phyloP scores from a whole-genome alignment of 2,113 vertebrate genomes.

The Zonotrichia leucophrys region DNA sequence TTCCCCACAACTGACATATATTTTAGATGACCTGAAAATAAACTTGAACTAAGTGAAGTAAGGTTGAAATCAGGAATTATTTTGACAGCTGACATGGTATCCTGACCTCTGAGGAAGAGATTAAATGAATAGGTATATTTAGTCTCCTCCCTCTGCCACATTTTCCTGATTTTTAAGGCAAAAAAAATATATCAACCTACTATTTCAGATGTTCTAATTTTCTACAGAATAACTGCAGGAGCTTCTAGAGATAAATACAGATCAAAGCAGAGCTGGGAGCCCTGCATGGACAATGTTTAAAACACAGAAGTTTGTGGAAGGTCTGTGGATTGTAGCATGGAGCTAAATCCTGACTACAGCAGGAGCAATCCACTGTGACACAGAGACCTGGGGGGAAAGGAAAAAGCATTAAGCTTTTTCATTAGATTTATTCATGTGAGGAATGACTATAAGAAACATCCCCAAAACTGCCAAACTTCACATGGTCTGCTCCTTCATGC shows the following conservation, averaged over 20 bases:
- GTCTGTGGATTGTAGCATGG: neutral
- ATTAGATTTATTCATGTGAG: neutral
- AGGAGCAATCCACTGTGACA: neutral
- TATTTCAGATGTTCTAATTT: neutral
- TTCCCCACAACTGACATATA: neutral
- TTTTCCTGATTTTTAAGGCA: neutral
- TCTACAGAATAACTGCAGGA: neutral
- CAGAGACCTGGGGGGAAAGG: neutral
- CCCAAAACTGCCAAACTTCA: neutral
- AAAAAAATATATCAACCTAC: neutral
- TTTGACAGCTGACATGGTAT: neutral
- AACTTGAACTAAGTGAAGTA: neutral
- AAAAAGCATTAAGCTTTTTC: neutral
- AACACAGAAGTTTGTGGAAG: neutral
- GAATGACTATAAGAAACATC: neutral
- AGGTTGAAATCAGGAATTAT: neutral
- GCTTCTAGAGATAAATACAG: neutral
- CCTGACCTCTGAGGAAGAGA: neutral
- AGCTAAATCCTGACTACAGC: conserved; percentile 8
- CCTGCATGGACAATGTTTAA: neutral
- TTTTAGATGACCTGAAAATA: neutral
- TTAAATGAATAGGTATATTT: neutral
- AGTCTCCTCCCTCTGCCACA: neutral
- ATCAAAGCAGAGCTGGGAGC: neutral
- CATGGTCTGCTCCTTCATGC: neutral